Conservation (phyloP, 2,113 vertebrate species). For the Oncorhynchus gorbuscha region DNA sequence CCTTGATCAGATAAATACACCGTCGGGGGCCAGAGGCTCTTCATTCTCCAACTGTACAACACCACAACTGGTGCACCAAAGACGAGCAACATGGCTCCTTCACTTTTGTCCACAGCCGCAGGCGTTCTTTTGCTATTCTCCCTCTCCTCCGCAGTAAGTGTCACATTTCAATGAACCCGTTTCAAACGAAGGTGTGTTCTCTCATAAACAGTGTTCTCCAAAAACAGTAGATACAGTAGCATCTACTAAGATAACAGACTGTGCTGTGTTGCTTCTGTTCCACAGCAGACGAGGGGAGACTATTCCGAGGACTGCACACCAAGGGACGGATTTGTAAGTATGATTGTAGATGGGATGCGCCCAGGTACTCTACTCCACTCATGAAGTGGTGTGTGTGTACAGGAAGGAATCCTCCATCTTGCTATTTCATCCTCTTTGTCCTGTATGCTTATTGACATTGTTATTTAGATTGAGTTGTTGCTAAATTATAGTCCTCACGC, state of each 20-base stretch:
- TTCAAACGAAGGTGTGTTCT: too few relatives aligned
- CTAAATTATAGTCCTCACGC: too few relatives aligned
- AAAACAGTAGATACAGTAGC: too few relatives aligned
- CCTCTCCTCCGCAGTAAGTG: constrained; percentile 67
- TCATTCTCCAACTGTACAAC: constrained; percentile 49
- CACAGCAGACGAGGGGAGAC: constrained; percentile 72
- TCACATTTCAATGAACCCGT: neutral
- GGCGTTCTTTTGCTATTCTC: constrained; percentile 63
- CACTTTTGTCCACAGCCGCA: constrained; percentile 36
- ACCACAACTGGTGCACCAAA: constrained; percentile 15
- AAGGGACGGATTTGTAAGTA: constrained; percentile 72
- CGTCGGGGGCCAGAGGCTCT: neutral
- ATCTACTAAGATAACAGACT: neutral
- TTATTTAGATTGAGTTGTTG: too few relatives aligned
- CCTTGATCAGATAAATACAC: constrained; percentile 75
- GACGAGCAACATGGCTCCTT: constrained; percentile 55
- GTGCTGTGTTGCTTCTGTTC: neutral
- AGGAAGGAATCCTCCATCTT: neutral
- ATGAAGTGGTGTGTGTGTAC: neutral
- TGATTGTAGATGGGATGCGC: neutral
- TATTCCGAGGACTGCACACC: constrained; percentile 30
- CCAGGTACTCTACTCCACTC: too few relatives aligned
- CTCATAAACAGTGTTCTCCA: neutral
- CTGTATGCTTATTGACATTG: too few relatives aligned
- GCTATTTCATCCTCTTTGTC: too few relatives aligned